Evolutionary conservation across 2,113 vertebrate genomes (phyloP), one percentile per base, ranked within the genome.

Genomic region (Poeciliopsis retropinna): DNA sequence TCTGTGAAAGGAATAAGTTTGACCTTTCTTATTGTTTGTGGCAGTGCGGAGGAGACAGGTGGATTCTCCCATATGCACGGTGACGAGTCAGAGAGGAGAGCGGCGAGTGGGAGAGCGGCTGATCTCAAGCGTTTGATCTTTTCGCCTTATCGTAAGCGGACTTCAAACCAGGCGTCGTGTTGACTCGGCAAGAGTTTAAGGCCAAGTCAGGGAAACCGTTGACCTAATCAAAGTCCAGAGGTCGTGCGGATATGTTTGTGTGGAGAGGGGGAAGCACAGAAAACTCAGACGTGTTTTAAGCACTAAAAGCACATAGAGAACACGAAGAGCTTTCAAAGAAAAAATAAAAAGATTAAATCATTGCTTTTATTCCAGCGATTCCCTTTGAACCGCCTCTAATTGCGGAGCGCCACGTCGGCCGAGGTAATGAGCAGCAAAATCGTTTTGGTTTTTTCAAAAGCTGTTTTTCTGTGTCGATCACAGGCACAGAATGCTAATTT

Each of bases 181-280:
- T 80, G 74, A 83, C 64, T 78, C 28, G 25, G 85, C 87, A 67
- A 57, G 37, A 88, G 83, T 80, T 86, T 79, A 87, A 86, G 87
- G 90, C 75, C 69, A 61, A 57, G 68, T 13, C 9, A 31, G 32
- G 34, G 44, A 68, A 37, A 44, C 0, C 31, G 47, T 37, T 85
- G 81, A 66, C 76, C 29, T 51, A 32, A 37, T 29, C 67, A 41
- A 60, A 9, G 6, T 65, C 74, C 60, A 67, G 64, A 85, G 51
- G 85, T 64, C 65, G n/a, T 32, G 22, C 29, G 31, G 8, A 17
- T 13, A 70, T 47, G 64, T 84, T 32, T 64, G 31, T 66, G 57
- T 22, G 17, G 22, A 64, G 61, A n/a, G 14, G n/a, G n/a, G 32
- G 70, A 29, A 70, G 60, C 41, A 39, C 30, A 31, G 60, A 65